A percentile compares a stretch with the other conserved stretches of the same genome.
phyloP scores from a whole-genome alignment of 1,140 invertebrate genomes.

The Orius insidiosus region DNA sequence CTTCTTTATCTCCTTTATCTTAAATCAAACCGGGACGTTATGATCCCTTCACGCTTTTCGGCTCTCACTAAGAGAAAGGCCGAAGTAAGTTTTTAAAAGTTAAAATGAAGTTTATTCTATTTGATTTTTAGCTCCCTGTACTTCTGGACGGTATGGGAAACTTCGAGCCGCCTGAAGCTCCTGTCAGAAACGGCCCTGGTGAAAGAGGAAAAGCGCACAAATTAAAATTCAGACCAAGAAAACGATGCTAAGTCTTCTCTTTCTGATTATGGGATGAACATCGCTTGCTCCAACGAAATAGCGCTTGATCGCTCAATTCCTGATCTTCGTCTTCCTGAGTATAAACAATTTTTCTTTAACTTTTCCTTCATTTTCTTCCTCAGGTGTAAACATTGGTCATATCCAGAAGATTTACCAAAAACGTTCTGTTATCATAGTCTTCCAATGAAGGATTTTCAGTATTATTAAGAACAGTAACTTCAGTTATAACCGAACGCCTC shows the following conservation, averaged over 20 bases:
- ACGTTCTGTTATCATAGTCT: slow-evolving; percentile 92
- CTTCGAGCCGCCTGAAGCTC: slow-evolving; percentile 47
- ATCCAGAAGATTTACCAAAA: slow-evolving; percentile 68
- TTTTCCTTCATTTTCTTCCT: too few relatives aligned
- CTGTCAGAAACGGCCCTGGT: slow-evolving; percentile 51
- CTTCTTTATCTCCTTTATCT: slow-evolving; percentile 24
- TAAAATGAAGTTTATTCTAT: not conserved
- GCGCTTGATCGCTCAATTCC: slow-evolving; percentile 57
- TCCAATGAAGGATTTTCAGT: slow-evolving; percentile 97
- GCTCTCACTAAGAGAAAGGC: not conserved
- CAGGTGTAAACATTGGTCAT: slow-evolving; percentile 92
- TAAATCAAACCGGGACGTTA: slow-evolving; percentile 21
- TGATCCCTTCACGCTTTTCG: slow-evolving; percentile 21
- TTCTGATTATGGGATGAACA: slow-evolving; percentile 90
- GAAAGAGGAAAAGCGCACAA: slow-evolving; percentile 64
- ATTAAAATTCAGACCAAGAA: slow-evolving; percentile 46
- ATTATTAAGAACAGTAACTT: slow-evolving; percentile 88
- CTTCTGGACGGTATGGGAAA: slow-evolving; percentile 31
- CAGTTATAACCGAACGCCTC: slow-evolving; percentile 82
- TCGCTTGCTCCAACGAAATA: slow-evolving; percentile 91
- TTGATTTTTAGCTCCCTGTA: slow-evolving; percentile 22
- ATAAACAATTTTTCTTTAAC: slow-evolving; percentile 22
- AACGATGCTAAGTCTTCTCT: slow-evolving; percentile 61
- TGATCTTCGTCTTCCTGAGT: slow-evolving; percentile 74
- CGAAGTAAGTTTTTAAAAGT: not conserved